Evolutionary conservation across 1,140 invertebrate genomes (phyloP), one percentile per base, ranked within the genome.

Genomic region (Drosophila guanche): DNA sequence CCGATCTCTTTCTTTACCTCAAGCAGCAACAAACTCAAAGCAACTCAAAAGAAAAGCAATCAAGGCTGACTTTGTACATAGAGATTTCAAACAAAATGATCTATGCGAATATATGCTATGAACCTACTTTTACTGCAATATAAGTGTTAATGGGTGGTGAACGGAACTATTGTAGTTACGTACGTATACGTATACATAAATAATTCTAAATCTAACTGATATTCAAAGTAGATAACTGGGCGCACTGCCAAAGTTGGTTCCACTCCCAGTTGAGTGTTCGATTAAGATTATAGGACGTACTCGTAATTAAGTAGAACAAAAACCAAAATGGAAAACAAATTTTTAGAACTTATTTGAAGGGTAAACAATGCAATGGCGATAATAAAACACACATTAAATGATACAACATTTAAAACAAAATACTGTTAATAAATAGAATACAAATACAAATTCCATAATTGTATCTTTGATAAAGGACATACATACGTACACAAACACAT

Each of bases 61-160:
- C 78, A 86, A 86, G 81, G 84, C 81, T 86, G 81, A 86, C 81
- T 86, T 86, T 86, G 81, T 86, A 86, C 69, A 86, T 86, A 86
- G 45, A 81, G 74, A 88, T 86, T 86, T 86, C 81, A 88, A 85
- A 56, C 27, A 25, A 69, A 48, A 37, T 37, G 50, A 81, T 71
- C 74, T 85, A 70, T 70, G 59, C 29, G 52, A 76, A 70, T 48
- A 70, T 48, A 48, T 60, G 60, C 76, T 68, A 70, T 41, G 62
- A 77, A 78, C 55, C 58, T 71, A 79, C 58, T 67, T 79, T 79
- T 79, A 79, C 59, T 69, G 75, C 62, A 78, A 78, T 60, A 80
- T 80, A 56, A 70, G 51, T 66, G 70, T 61, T 40, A 55, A 41
- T 50, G n/a, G 33, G 33, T n/a, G 33, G 33, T 46, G 27, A 27